Evolutionary conservation across 2,113 vertebrate species (phyloP).

Genomic region (Cyrtonyx montezumae): DNA sequence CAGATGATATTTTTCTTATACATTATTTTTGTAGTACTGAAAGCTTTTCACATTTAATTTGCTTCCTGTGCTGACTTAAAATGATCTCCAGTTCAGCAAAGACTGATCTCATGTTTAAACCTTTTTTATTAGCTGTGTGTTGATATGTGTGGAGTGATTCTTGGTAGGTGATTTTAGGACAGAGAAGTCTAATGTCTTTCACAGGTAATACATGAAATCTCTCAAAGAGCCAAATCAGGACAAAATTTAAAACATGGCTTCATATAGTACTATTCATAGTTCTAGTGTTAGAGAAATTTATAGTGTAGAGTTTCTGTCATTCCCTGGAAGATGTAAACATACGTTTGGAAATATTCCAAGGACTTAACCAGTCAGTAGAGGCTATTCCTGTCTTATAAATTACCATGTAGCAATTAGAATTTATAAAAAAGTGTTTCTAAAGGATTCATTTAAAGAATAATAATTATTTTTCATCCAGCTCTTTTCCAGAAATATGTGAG

Average conservation of each 20-base stretch:
- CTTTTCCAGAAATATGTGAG: not conserved
- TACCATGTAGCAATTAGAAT: not conserved
- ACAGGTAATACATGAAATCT: slow-evolving; percentile 36
- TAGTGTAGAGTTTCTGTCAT: slow-evolving; percentile 4
- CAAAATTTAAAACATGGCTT: slow-evolving; percentile 39
- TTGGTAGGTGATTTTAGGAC: not conserved
- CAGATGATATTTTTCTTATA: not conserved
- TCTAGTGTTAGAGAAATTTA: not conserved
- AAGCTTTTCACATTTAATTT: slow-evolving; percentile 34
- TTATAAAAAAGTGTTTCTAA: not conserved
- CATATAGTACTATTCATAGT: slow-evolving; percentile 24
- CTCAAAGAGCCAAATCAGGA: slow-evolving; percentile 16
- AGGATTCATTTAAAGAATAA: not conserved
- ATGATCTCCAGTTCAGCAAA: slow-evolving; percentile 16
- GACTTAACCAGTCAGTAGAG: not conserved
- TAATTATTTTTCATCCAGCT: not conserved
- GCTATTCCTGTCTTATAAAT: not conserved
- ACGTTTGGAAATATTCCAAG: slow-evolving; percentile 42
- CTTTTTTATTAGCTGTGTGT: not conserved
- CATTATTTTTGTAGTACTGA: not conserved
- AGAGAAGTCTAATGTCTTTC: slow-evolving; percentile 12
- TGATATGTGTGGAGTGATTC: slow-evolving; percentile 34
- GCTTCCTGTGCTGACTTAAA: slow-evolving; percentile 33
- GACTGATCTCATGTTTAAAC: not conserved
- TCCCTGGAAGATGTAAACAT: slow-evolving; percentile 23